Base-by-base conservation (phyloP, 2,888 invertebrate genomes). In the Pandemis corylana region DNA sequence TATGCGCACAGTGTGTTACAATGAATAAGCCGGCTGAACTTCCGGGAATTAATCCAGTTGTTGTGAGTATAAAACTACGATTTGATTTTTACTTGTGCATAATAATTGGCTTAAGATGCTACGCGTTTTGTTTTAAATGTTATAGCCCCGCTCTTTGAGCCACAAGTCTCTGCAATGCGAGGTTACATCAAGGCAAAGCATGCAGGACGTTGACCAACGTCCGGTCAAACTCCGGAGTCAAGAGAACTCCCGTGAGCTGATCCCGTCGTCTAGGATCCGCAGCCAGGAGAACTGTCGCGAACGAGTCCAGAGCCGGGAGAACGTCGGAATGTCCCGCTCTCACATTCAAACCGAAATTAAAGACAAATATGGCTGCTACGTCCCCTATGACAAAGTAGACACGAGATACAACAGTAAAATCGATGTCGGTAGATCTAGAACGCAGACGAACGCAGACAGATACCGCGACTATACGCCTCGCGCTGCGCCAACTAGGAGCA, bases 161-260 rank as follows among this genome's bases (percentile, higher is more conserved):
- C 90, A 94, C 79, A 93, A 93, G 80, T 94, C 94, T 2, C 79
- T 94, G 42, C 93, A 94, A 81, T 93, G 92, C 76, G 91, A 93
- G 82, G 90, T 86, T 2, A 41, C 78, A 15, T 73, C 87, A 0
- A 83, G 77, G 66, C 82, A 79, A 7, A 86, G 87, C 7, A 59
- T 81, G 0, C 82, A 83, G 76, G 85, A 88, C 5, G 77, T 77
- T 0, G 88, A 89, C 6, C 83, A 84, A 1, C 86, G 82, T 5
- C 89, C 89, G 12, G 84, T 83, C 1, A 83, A 84, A 13, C 77
- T 85, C 20, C 78, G 76, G 3, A 85, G 83, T 71, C 81, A 83
- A 49, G 87, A 87, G 1, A 80, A 80, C 63, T 87, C 88, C 7
- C 83, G 83, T 71, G 90, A 88, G 2, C 81, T 81, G 59, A 77